A percentile compares a stretch with the other conserved stretches of the same genome.
Conservation (phyloP, 2,113 vertebrate genomes). For the Nerophis lumbriciformis region DNA sequence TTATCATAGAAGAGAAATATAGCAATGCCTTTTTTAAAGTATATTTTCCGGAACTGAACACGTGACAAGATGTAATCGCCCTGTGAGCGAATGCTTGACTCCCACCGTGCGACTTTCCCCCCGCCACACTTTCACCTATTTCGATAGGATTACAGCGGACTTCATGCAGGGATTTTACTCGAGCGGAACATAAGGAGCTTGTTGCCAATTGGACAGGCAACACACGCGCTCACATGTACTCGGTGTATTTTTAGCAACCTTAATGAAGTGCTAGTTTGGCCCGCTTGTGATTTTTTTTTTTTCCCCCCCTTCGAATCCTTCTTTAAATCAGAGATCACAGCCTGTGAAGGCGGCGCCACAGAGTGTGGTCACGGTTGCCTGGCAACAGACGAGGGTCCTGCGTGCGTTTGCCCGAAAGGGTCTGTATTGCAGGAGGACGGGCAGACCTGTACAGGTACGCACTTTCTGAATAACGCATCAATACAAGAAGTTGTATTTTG, state of each 20-base stretch:
- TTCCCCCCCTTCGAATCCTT: constrained; percentile 3
- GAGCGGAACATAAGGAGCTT: constrained; percentile 47
- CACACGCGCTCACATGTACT: background rate
- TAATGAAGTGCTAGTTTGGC: background rate
- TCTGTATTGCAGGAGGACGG: constrained; percentile 78
- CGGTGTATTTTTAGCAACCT: background rate
- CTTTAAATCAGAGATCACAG: constrained; percentile 70
- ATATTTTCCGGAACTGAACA: no score
- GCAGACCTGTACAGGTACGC: constrained; percentile 80
- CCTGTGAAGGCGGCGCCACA: constrained; percentile 68
- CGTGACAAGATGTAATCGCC: background rate
- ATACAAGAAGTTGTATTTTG: background rate
- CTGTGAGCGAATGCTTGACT: constrained; percentile 34
- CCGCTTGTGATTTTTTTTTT: background rate
- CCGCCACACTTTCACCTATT: constrained; percentile 47
- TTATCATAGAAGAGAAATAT: no score
- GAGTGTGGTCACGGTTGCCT: constrained; percentile 81
- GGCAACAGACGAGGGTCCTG: constrained; percentile 69
- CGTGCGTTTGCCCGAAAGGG: constrained; percentile 84
- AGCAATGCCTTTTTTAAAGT: no score
- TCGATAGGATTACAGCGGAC: constrained; percentile 39
- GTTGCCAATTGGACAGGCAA: constrained; percentile 24
- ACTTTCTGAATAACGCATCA: background rate
- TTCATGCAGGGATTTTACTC: constrained; percentile 43
- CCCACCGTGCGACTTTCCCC: constrained; percentile 10